Conservation (phyloP, 1,140 invertebrate genomes). For the Drosophila lacteicornis region DNA sequence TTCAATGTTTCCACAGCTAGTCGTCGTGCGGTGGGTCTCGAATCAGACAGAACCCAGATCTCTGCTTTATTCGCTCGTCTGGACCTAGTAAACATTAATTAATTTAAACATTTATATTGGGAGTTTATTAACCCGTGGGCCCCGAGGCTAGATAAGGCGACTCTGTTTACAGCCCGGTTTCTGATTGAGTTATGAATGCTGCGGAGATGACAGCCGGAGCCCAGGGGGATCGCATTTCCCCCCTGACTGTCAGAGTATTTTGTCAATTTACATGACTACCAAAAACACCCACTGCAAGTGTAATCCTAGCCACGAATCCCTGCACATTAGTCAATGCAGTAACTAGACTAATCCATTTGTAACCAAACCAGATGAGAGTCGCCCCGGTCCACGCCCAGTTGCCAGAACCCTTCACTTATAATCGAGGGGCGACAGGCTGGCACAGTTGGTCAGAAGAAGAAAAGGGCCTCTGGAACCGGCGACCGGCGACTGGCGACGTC, state of each 20-base stretch:
- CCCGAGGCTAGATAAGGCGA: conserved; percentile 37
- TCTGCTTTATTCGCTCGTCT: conserved; percentile 34
- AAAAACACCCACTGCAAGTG: conserved; percentile 52
- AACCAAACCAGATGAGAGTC: conserved; percentile 51
- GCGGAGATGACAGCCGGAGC: conserved; percentile 35
- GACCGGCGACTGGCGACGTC: conserved; percentile 54
- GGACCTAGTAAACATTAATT: conserved; percentile 76
- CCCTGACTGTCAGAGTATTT: conserved; percentile 29
- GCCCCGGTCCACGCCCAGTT: conserved; percentile 49
- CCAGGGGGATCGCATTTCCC: conserved; percentile 22
- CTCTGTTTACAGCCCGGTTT: conserved; percentile 41
- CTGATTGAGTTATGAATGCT: conserved; percentile 75
- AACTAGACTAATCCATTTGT: conserved; percentile 64
- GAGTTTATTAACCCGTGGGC: conserved; percentile 69
- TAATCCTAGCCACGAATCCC: conserved; percentile 17
- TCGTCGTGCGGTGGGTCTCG: conserved; percentile 57
- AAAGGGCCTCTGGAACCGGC: conserved; percentile 10
- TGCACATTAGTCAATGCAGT: conserved; percentile 64
- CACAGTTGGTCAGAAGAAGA: conserved; percentile 59
- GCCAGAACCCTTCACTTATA: conserved; percentile 36
- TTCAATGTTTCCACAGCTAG: conserved; percentile 69
- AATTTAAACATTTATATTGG: conserved; percentile 80
- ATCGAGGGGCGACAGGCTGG: conserved; percentile 37
- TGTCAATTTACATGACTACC: conserved; percentile 43
- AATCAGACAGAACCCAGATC: conserved; percentile 3